Evolutionary conservation across 2,113 vertebrate genomes (phyloP), one percentile per base, ranked within the genome.

Genomic region (Sciurus niger): DNA sequence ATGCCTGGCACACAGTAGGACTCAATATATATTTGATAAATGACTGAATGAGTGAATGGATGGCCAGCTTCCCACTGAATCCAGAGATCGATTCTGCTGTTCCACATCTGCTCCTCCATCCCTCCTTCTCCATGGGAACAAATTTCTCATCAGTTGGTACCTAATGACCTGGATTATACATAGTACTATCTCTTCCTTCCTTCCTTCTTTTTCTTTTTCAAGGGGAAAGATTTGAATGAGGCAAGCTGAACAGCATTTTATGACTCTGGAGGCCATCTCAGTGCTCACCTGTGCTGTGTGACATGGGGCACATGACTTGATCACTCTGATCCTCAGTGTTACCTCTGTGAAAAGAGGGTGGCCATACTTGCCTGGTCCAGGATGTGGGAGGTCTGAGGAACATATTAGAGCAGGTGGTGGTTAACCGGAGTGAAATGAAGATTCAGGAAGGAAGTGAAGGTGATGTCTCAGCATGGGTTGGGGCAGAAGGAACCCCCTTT

Each of bases 211-310:
- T 11, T 40, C 32, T 13, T 25, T 51, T 25, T 34, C 67, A n/a
- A 17, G 34, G 32, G 67, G 16, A 70, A 34, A 18, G 2, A 17
- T 43, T 83, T 85, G 13, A 40, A 24, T 37, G 65, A 48, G 53
- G 34, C 5, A 17, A 77, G n/a, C 93, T 51, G 48, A 67, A 82
- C 28, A 51, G 40, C 7, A 28, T 43, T 53, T 72, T 92, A 28
- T 51, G 78, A n/a, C 40, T 20, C 53, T 43, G 8, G 11, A 28
- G 14, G 51, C 4, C 0, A n/a, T 25, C 53, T 89, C 11, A 16
- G 43, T 79, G 89, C 28, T 88, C n/a, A 18, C 37, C 28, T 84
- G 16, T 84, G 63, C 88, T 92, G 43, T 55, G 78, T 89, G 72
- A n/a, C 40, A 20, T 40, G 18, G 60, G 83, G 6, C 82, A 77